Base-by-base conservation (phyloP, 2,888 invertebrate species). In the Beris chalybata region DNA sequence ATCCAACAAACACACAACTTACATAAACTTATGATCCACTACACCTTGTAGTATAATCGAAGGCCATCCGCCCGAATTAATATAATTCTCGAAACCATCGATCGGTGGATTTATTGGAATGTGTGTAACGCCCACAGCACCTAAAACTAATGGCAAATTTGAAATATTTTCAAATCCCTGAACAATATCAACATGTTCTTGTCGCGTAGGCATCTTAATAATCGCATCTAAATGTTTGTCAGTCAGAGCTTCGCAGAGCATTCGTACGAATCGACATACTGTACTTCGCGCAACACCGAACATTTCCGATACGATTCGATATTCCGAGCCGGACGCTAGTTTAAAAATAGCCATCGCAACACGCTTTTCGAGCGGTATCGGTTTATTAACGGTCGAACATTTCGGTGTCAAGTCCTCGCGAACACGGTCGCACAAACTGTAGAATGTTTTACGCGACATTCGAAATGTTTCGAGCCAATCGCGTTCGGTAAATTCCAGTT, bases 381-480 rank as follows among this genome's bases (percentile, higher is more conserved):
- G 58, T 15, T 72, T 72, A 15, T 71, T 71, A 13, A 71, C 68
- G 22, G 65, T 67, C 5, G 71, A 69, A 3, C 71, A 66, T 55
- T 71, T 70, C 1, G 72, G 71, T n/a, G 70, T 68, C 38, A 74
- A 68, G 15, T 68, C 69, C 65, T 71, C 54, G 13, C 70, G 70
- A 38, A 79, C 63, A 61, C 75, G 73, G 0, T 66, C 67, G 64
- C 78, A 78, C 0, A 79, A 70, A 63, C 74, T 74, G 0, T 72
- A 66, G 22, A 79, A 80, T 1, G 75, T 76, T 43, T 72, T 69
- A 11, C 72, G 73, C 0, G 75, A 72, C 65, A 79, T 76, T 52
- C 77, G 79, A 50, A 79, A 74, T 12, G 73, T 74, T 30, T 74
- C 70, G 0, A 79, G 68, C 72, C 80, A 79, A 47, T 78, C 71